Conservation (phyloP, 2,113 vertebrate genomes). For the Corythornis cristatus region DNA sequence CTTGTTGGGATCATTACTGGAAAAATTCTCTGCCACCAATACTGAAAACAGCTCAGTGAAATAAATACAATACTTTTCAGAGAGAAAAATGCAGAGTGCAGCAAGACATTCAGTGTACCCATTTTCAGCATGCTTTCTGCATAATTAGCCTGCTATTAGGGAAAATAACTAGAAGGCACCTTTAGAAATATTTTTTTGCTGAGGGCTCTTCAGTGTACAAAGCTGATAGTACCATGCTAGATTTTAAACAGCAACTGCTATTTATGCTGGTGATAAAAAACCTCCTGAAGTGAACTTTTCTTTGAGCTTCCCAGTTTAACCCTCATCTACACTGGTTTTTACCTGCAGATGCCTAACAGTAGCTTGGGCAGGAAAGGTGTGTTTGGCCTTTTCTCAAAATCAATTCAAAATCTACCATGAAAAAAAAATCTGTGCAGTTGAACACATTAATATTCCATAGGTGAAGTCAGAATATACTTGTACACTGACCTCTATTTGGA, state of each 20-base stretch:
- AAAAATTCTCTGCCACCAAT: background rate
- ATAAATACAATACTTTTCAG: background rate
- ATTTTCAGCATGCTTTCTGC: background rate
- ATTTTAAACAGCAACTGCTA: conserved; percentile 21
- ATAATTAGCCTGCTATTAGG: conserved; percentile 12
- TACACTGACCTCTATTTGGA: conserved; percentile 61
- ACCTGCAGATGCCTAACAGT: background rate
- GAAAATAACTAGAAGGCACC: background rate
- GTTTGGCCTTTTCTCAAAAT: conserved; percentile 42
- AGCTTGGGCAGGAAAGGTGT: background rate
- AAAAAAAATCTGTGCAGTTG: background rate
- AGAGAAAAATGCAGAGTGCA: background rate
- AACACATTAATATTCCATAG: conserved; percentile 48
- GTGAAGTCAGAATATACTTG: conserved; percentile 19
- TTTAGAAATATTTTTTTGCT: background rate
- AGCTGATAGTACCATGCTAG: background rate
- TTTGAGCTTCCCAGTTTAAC: conserved; percentile 4
- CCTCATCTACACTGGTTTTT: background rate
- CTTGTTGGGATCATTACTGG: background rate
- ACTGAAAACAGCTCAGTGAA: background rate
- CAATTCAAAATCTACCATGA: background rate
- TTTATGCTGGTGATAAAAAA: conserved; percentile 3
- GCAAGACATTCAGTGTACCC: background rate
- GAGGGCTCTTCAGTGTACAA: background rate
- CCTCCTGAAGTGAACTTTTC: background rate